Base-by-base conservation (phyloP, 2,888 invertebrate species). In the Koerneria pararmatus region DNA sequence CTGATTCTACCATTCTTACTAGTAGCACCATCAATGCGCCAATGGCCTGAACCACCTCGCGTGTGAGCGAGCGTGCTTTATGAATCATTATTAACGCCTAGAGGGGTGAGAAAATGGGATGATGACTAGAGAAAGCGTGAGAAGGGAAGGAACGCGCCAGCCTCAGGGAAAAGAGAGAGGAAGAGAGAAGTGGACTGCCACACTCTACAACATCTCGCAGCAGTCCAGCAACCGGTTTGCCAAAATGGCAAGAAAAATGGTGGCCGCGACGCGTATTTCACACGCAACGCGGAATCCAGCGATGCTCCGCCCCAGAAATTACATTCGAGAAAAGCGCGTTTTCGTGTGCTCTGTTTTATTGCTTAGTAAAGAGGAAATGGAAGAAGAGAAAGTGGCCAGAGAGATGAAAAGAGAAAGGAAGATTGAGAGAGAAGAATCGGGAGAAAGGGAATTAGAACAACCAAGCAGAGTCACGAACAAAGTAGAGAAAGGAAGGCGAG, bases 81-180 rank as follows among this genome's bases (percentile, higher is more conserved):
- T n/a, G n/a, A n/a, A n/a, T n/a, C n/a, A n/a, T n/a, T n/a, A n/a
- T n/a, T n/a, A n/a, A n/a, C n/a, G n/a, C n/a, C n/a, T 41, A 27
- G 58, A 6, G 24, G 11, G 37, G 15, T 41, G 46, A 46, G 46
- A 19, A 19, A 46, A 19, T 15, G 46, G 19, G 51, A 29, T 41
- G 22, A 32, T n/a, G 32, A 29, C 32, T 22, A 27, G 59, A 22
- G 59, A 59, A 46, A 3, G 35, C 11, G 56, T n/a, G 15, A 24
- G 57, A 3, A 8, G 22, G 3, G n/a, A 46, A 41, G 41, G 15
- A 48, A 15, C 27, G 32, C 48, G 29, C 48, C 24, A 31, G 60
- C 48, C 46, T 35, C 58, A 27, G 53, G 53, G 53, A 53, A 53
- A 35, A 57, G 57, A 35, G 5, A 54, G 54, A 22, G 54, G n/a